Evolutionary conservation across 64 coral and sea anemone genomes (phyloP).

Genomic region (Stichodactyla mertensii): DNA sequence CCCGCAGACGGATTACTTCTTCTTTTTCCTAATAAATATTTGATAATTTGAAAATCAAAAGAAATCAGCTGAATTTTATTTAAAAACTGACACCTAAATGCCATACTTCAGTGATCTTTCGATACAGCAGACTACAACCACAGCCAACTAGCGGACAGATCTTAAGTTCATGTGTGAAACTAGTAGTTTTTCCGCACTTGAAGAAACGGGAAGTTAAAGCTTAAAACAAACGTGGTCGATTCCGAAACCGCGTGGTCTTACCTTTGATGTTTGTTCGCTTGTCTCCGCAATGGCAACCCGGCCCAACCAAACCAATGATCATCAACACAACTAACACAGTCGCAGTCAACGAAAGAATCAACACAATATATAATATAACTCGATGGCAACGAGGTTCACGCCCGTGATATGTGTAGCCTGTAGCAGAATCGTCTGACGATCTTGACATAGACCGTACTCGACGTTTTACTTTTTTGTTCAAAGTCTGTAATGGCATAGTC

Average conservation of each 20-base stretch:
- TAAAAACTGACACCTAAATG: background rate
- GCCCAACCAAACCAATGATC: conserved; percentile 30
- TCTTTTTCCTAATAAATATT: background rate
- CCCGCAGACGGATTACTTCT: background rate
- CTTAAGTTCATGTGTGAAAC: no score
- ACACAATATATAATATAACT: conserved; percentile 33
- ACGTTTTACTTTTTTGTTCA: background rate
- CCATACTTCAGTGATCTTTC: background rate
- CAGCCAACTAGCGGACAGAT: background rate
- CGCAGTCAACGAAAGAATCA: conserved; percentile 32
- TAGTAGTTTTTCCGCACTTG: no score
- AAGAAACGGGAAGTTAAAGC: background rate
- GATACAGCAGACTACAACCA: no score
- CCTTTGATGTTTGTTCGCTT: background rate
- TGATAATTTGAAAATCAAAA: background rate
- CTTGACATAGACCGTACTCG: background rate
- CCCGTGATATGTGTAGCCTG: background rate
- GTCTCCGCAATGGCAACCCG: conserved; percentile 6
- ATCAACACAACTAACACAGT: conserved; percentile 37
- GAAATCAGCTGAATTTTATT: background rate
- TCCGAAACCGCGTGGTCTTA: conserved; percentile 14
- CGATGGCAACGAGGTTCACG: conserved; percentile 24
- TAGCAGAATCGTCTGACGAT: background rate
- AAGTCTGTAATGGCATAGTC: background rate
- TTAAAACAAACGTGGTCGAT: background rate